Conservation (phyloP, 2,797 vertebrate species). For the Scleropages formosus region DNA sequence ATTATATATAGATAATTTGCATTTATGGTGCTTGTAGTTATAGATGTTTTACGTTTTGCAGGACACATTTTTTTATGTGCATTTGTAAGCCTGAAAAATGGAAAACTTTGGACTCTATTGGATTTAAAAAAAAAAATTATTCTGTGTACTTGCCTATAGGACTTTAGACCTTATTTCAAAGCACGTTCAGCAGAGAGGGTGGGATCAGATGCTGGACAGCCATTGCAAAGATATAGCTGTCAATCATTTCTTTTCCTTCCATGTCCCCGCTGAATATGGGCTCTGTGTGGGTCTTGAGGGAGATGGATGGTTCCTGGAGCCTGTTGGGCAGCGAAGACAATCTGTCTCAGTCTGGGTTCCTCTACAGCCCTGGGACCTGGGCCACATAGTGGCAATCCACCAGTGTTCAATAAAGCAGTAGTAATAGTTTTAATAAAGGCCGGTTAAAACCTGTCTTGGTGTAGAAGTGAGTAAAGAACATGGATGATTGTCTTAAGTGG, state of each 20-base stretch:
- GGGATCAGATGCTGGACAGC: conserved; percentile 61
- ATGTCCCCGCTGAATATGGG: conserved; percentile 63
- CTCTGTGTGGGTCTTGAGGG: conserved; percentile 64
- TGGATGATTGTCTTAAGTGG: conserved; percentile 63
- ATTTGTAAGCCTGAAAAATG: neutral
- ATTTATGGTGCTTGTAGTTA: too few relatives aligned
- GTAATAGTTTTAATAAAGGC: conserved; percentile 75
- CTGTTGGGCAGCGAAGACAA: conserved; percentile 63
- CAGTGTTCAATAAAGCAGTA: conserved; percentile 71
- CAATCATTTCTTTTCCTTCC: conserved; percentile 62
- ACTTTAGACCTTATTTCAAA: conserved; percentile 54
- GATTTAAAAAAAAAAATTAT: too few relatives aligned
- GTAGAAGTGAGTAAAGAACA: conserved; percentile 69
- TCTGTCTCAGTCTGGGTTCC: conserved; percentile 67
- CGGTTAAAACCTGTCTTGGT: conserved; percentile 73
- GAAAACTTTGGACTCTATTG: too few relatives aligned
- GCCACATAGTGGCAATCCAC: conserved; percentile 72
- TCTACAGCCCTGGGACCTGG: conserved; percentile 73
- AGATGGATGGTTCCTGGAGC: conserved; percentile 65
- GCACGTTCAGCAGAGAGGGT: conserved; percentile 46
- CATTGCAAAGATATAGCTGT: conserved; percentile 66
- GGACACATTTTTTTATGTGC: too few relatives aligned
- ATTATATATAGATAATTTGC: too few relatives aligned
- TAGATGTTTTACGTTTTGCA: too few relatives aligned
- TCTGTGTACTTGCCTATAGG: neutral